Evolutionary conservation across 2,888 invertebrate genomes (phyloP), one percentile per base, ranked within the genome.

Genomic region (Drosophila neonasuta): DNA sequence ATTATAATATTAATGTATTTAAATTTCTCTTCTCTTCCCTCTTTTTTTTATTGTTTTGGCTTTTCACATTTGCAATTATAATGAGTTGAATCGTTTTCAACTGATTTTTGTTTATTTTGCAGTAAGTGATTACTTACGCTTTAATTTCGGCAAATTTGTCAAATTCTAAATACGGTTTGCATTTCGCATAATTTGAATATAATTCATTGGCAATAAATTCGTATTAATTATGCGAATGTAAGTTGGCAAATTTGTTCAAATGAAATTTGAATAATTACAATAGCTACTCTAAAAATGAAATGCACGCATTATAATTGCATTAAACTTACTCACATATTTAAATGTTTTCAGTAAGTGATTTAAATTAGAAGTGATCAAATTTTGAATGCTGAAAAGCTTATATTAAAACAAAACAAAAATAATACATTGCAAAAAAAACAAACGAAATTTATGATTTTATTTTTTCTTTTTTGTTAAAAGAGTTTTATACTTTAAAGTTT

Each of bases 1-100:
- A 60, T 60, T 41, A 30, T 15, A 54, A 20, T 32, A 52, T 42
- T 42, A 30, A 32, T 7, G 30, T 20, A n/a, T 32, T n/a, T 44
- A 20, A 20, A 44, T 32, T 42, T 24, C 24, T 24, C 24, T 6
- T 24, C 24, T 24, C 24, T 6, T 24, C 6, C 6, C 24, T 2
- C 2, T 6, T 24, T 24, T 24, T 24, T 24, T 24, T 24, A 17
- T 44, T 42, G 11, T 42, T 32, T 32, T 17, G n/a, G 15, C 30
- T 29, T 41, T 10, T 51, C 9, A 3, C 11, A 34, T 17, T 41
- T 2, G 11, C 7, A 30, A n/a, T 17, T 15, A 17, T 11, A 49
- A 34, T 32, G 11, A 17, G 17, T 17, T 32, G 7, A 49, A 17
- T 15, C 6, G n/a, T 24, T n/a, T 36, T 34, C 6, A 36, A 41